These are phyloP conservation scores for Scomber japonicus DNA, from an alignment of 2,113 vertebrate genomes.

Conservation along the genomic window DNA sequence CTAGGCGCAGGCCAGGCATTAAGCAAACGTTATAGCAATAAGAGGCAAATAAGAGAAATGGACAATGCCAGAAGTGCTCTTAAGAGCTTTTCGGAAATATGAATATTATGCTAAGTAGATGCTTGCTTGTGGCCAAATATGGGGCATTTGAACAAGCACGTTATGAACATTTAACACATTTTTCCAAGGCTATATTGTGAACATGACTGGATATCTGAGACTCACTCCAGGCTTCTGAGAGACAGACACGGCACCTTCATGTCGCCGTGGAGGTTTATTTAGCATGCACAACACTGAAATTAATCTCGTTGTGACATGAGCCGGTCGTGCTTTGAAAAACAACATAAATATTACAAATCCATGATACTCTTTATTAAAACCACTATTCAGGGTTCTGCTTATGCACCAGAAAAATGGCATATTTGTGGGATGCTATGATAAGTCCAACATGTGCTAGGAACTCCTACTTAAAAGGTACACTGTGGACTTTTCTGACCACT, in stretches of 20 bases:
- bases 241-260: slow-evolving; percentile 43
- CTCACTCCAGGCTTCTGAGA: slow-evolving; percentile 67
- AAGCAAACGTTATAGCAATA: slow-evolving; percentile 74
- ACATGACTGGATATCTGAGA: slow-evolving; percentile 69
- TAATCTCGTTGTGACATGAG: slow-evolving; percentile 56
- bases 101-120: slow-evolving; percentile 85
- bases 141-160: slow-evolving; percentile 72
- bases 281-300: slow-evolving; percentile 53
- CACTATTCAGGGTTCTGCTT: background rate
- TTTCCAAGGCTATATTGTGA: slow-evolving; percentile 78
- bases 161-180: slow-evolving; percentile 82
- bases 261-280: slow-evolving; percentile 52
- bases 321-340: slow-evolving; percentile 47
- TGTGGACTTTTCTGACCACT: background rate
- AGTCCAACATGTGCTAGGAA: background rate
- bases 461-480: background rate
- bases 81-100: slow-evolving; percentile 79
- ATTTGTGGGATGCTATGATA: background rate
- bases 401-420: background rate
- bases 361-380: slow-evolving; percentile 3
- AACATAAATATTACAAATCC: slow-evolving; percentile 34
- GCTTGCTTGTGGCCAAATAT: slow-evolving; percentile 79
- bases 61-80: slow-evolving; percentile 79
- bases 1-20: slow-evolving; percentile 72
- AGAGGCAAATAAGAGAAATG: slow-evolving; percentile 79